phyloP scores from a whole-genome alignment of 2,113 vertebrate genomes.

The Dunckerocampus dactyliophorus region DNA sequence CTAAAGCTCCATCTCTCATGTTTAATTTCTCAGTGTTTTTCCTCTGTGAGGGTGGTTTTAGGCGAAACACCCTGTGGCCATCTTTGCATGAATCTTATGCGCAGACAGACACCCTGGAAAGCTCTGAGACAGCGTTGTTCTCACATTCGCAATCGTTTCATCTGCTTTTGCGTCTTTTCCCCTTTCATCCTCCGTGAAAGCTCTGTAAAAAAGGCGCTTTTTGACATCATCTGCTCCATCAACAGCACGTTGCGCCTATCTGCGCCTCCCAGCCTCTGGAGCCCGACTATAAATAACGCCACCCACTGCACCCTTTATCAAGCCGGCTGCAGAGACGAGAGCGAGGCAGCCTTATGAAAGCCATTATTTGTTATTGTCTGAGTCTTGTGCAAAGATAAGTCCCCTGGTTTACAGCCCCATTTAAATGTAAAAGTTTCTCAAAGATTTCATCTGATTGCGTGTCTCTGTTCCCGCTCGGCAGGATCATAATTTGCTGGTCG shows the following conservation, averaged over 20 bases:
- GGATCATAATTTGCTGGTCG: slow-evolving; percentile 82
- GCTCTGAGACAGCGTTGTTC: slow-evolving; percentile 52
- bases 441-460: slow-evolving; percentile 45
- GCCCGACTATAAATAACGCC: slow-evolving; percentile 69
- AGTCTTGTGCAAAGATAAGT: slow-evolving; percentile 32
- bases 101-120: slow-evolving; percentile 34
- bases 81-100: slow-evolving; percentile 35
- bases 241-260: slow-evolving; percentile 66
- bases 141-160: slow-evolving; percentile 57
- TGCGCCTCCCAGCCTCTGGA: slow-evolving; percentile 63
- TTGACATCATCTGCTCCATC: slow-evolving; percentile 71
- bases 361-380: slow-evolving; percentile 63
- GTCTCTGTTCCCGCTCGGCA: slow-evolving; percentile 44
- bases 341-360: slow-evolving; percentile 51
- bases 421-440: slow-evolving; percentile 20
- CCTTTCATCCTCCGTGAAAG: slow-evolving; percentile 56
- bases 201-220: slow-evolving; percentile 42
- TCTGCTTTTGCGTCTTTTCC: slow-evolving; percentile 48
- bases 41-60: slow-evolving; percentile 39
- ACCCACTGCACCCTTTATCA: slow-evolving; percentile 55
- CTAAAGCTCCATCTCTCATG: slow-evolving; percentile 10
- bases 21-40: slow-evolving; percentile 39
- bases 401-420: slow-evolving; percentile 27
- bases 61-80: slow-evolving; percentile 40
- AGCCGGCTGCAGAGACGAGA: slow-evolving; percentile 46